These are phyloP conservation scores for Neotoma lepida DNA, from an alignment of 2,113 vertebrate species.

Conservation along the genomic window DNA sequence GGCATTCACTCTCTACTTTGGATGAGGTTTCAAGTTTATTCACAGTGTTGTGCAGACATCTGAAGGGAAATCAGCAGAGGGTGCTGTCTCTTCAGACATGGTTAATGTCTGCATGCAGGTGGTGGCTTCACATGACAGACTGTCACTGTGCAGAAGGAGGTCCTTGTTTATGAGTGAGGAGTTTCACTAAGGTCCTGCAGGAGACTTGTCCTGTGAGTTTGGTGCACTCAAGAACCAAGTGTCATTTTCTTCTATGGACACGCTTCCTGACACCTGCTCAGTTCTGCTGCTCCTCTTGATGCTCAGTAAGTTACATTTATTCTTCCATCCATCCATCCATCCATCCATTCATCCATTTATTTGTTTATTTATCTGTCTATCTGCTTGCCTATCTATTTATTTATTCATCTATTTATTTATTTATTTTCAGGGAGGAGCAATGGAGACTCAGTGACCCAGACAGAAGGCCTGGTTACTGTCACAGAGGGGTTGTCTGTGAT, in stretches of 20 bases:
- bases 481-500: background rate
- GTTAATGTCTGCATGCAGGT: background rate
- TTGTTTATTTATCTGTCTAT: too few relatives aligned
- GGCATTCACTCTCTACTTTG: background rate
- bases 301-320: conserved; percentile 44
- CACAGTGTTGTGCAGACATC: background rate
- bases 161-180: background rate
- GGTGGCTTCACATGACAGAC: background rate
- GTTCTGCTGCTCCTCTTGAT: background rate
- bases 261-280: background rate
- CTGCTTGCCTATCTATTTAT: too few relatives aligned
- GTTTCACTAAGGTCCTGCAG: background rate
- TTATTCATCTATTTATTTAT: background rate
- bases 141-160: background rate
- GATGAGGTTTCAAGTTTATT: background rate
- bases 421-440: background rate
- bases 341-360: too few relatives aligned
- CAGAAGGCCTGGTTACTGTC: background rate
- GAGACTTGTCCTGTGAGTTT: background rate
- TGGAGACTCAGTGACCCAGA: conserved; percentile 61
- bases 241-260: background rate
- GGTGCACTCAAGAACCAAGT: background rate
- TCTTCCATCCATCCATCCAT: too few relatives aligned
- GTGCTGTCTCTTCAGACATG: background rate
- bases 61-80: background rate